Evolutionary conservation across 2,113 vertebrate genomes (phyloP).

Genomic region (Manacus vitellinus): DNA sequence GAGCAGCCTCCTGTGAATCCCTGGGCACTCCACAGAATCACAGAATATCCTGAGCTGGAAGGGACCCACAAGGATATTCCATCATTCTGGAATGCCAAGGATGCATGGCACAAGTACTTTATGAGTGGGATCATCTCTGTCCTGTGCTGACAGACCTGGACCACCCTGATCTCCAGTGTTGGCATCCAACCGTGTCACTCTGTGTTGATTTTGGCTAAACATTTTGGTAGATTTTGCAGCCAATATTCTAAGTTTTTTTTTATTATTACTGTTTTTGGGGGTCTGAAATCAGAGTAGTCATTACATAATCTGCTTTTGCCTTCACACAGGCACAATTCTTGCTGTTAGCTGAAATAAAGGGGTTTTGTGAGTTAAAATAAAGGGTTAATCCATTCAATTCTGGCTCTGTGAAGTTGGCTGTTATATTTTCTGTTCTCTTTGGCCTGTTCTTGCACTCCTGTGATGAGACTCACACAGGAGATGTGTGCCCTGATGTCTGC

Average conservation of each 20-base stretch:
- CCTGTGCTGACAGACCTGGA: not conserved
- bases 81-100: not conserved
- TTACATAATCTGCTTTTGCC: not conserved
- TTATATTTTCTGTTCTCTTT: not conserved
- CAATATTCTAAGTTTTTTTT: not conserved
- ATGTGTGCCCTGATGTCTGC: not conserved
- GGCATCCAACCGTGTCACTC: too few species aligned
- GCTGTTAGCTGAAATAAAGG: not conserved
- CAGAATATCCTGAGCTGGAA: not conserved
- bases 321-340: not conserved
- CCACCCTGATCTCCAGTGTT: rapidly evolving
- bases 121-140: rapidly evolving
- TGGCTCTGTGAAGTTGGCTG: not conserved
- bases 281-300: not conserved
- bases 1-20: not conserved
- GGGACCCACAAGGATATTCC: not conserved
- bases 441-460: not conserved
- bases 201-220: not conserved
- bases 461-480: rapidly evolving
- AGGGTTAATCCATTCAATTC: not conserved
- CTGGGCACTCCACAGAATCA: rapidly evolving
- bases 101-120: rapidly evolving
- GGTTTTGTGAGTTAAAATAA: not conserved
- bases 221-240: not conserved
- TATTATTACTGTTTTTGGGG: rapidly evolving